Evolutionary conservation across 1,140 invertebrate genomes (phyloP).

Genomic region (Gryllus bimaculatus): DNA sequence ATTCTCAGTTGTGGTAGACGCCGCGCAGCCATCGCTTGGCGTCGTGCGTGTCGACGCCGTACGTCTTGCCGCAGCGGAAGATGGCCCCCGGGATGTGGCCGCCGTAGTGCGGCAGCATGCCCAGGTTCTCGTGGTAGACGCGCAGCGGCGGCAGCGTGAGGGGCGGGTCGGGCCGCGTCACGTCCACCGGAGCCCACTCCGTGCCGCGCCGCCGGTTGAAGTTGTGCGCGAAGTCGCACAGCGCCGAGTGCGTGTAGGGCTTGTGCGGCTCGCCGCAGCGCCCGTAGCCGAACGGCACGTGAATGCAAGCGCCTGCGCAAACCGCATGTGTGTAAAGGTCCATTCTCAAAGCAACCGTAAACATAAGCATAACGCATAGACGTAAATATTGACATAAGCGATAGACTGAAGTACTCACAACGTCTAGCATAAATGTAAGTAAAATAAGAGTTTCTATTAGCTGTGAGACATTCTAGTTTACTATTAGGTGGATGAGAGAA

Average conservation of each 20-base stretch:
- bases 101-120: slow-evolving; percentile 57
- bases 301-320: slow-evolving; percentile 48
- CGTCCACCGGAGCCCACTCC: slow-evolving; percentile 55
- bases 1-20: slow-evolving; percentile 23
- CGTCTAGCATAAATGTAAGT: too few species aligned
- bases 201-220: slow-evolving; percentile 52
- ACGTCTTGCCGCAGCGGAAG: slow-evolving; percentile 60
- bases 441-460: too few species aligned
- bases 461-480: too few species aligned
- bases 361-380: too few species aligned
- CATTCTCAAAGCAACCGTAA: too few species aligned
- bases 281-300: slow-evolving; percentile 53
- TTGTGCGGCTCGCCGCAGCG: slow-evolving; percentile 51
- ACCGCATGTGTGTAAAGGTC: too few species aligned
- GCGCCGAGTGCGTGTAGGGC: slow-evolving; percentile 48
- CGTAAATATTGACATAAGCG: too few species aligned
- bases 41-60: slow-evolving; percentile 55
- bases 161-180: slow-evolving; percentile 40
- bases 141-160: slow-evolving; percentile 39
- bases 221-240: slow-evolving; percentile 59
- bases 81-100: slow-evolving; percentile 59
- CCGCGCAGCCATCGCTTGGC: slow-evolving; percentile 53
- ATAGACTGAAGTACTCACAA: too few species aligned
- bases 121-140: slow-evolving; percentile 58
- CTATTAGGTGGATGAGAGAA: too few species aligned